phyloP scores from a whole-genome alignment of 2,888 invertebrate genomes.

The Drosophila algonquin region DNA sequence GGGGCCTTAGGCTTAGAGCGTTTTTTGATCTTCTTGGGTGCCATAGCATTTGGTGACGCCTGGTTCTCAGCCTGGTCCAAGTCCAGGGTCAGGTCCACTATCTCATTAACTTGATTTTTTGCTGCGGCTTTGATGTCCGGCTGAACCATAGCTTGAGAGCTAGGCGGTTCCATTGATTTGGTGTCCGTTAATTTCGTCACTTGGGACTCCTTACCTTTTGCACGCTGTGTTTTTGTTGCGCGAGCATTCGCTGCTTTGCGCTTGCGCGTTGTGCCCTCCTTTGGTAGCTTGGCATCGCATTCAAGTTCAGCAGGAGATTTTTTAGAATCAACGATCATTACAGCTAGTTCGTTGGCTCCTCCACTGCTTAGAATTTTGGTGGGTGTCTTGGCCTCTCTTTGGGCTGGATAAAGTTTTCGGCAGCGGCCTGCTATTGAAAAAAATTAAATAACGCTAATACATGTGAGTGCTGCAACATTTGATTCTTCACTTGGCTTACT shows the following conservation, averaged over 20 bases:
- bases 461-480: background rate
- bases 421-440: background rate
- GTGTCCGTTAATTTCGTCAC: background rate
- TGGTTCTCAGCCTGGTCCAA: too few species aligned
- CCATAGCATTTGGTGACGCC: too few species aligned
- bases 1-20: too few species aligned
- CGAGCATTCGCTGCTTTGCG: background rate
- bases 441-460: background rate
- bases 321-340: background rate
- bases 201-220: background rate
- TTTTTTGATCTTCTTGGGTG: too few species aligned
- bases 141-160: background rate
- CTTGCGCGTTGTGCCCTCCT: too few species aligned
- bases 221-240: background rate
- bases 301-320: too few species aligned
- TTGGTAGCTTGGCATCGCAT: too few species aligned
- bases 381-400: background rate
- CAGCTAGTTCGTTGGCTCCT: background rate
- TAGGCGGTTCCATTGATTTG: too few species aligned
- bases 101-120: too few species aligned
- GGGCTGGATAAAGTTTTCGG: background rate
- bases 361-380: background rate
- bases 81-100: too few species aligned
- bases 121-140: too few species aligned
- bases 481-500: background rate